A percentile compares a stretch with the other conserved stretches of the same genome.
phyloP scores from a whole-genome alignment of 2,888 invertebrate genomes.

The Epicampocera succincta region DNA sequence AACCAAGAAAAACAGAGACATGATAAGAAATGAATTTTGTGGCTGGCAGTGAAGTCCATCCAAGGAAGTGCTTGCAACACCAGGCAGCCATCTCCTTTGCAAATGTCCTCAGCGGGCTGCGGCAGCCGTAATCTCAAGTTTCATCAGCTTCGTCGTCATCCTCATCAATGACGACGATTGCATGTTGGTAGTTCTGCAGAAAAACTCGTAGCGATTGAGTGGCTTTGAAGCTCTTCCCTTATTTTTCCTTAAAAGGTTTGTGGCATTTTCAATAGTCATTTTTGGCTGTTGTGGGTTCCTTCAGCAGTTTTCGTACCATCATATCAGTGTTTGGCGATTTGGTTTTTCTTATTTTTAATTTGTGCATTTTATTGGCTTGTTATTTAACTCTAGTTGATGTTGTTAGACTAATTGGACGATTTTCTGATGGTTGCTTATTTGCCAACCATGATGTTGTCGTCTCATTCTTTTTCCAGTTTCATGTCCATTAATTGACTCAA shows the following conservation, averaged over 20 bases:
- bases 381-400: constrained; percentile 70
- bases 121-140: constrained; percentile 59
- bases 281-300: constrained; percentile 58
- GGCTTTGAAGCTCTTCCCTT: constrained; percentile 15
- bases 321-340: background rate
- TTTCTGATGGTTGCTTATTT: constrained; percentile 64
- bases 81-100: constrained; percentile 19
- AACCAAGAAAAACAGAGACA: constrained; percentile 11
- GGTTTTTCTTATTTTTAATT: constrained; percentile 49
- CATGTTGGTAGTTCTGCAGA: constrained; percentile 48
- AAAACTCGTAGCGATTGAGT: constrained; percentile 22
- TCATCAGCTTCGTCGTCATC: constrained; percentile 52
- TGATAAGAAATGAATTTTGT: constrained; percentile 49
- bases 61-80: background rate
- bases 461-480: background rate
- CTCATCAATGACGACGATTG: constrained; percentile 51
- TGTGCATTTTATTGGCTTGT: constrained; percentile 69
- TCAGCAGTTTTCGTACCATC: constrained; percentile 55
- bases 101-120: constrained; percentile 30
- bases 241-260: background rate
- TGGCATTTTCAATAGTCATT: constrained; percentile 11
- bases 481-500: constrained; percentile 33
- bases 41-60: background rate
- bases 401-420: constrained; percentile 70
- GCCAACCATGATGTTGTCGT: constrained; percentile 22